These are phyloP conservation scores for Illadopsis cleaveri DNA, from an alignment of 2,113 vertebrate species.

Conservation along the genomic window DNA sequence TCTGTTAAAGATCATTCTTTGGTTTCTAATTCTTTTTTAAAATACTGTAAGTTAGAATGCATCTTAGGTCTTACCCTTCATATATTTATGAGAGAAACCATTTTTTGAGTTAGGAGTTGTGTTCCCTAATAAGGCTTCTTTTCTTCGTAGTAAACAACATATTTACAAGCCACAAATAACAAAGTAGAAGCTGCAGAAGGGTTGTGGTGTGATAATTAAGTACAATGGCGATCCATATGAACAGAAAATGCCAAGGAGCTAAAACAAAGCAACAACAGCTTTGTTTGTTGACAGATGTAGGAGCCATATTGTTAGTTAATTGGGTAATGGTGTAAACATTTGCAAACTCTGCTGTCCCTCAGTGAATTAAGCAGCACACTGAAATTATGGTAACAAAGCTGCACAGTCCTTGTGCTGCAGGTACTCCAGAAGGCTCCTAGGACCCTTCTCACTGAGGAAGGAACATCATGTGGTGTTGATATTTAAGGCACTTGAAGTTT, in stretches of 20 bases:
- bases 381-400: slow-evolving; percentile 71
- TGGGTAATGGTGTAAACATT: slow-evolving; percentile 99
- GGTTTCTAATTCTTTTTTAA: not conserved
- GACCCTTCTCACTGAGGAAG: not conserved
- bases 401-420: slow-evolving; percentile 41
- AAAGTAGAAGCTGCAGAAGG: slow-evolving; percentile 78
- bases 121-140: slow-evolving; percentile 47
- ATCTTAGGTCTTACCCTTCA: not conserved
- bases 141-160: slow-evolving; percentile 63
- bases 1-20: not conserved
- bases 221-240: slow-evolving; percentile 84
- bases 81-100: slow-evolving; percentile 14
- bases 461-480: not conserved
- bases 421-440: not conserved
- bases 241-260: slow-evolving; percentile 81
- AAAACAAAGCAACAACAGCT: slow-evolving; percentile 94
- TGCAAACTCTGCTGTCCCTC: slow-evolving; percentile 90
- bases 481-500: not conserved
- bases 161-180: slow-evolving; percentile 80
- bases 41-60: not conserved
- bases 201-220: slow-evolving; percentile 83
- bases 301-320: slow-evolving; percentile 96
- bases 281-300: slow-evolving; percentile 99
- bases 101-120: slow-evolving; percentile 24
- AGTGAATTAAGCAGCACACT: slow-evolving; percentile 76